phyloP scores from a whole-genome alignment of 2,888 invertebrate genomes.

The Drosophila differens region DNA sequence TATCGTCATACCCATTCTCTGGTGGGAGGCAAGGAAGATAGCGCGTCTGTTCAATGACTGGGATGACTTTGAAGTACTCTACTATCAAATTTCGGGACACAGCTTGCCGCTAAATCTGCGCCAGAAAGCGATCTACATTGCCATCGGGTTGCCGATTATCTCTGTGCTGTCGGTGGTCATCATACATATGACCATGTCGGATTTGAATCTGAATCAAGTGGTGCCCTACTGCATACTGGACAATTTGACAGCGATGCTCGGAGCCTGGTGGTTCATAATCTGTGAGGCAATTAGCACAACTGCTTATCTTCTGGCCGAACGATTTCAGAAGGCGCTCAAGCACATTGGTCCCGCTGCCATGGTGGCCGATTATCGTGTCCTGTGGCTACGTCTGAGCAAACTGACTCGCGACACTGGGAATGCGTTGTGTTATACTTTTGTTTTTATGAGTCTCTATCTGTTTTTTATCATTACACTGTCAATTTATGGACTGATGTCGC shows the following conservation, averaged over 20 bases:
- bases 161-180: constrained; percentile 89
- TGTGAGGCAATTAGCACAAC: constrained; percentile 89
- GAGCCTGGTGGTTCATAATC: constrained; percentile 90
- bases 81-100: constrained; percentile 87
- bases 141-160: constrained; percentile 87
- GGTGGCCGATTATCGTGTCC: constrained; percentile 89
- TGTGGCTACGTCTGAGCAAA: constrained; percentile 90
- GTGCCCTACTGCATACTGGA: constrained; percentile 90
- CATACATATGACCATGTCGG: constrained; percentile 90
- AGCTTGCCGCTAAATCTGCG: constrained; percentile 87
- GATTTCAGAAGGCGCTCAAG: constrained; percentile 90
- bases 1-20: constrained; percentile 88
- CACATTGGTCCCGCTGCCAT: constrained; percentile 89
- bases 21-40: constrained; percentile 89
- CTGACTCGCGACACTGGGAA: constrained; percentile 89
- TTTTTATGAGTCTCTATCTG: constrained; percentile 89
- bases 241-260: constrained; percentile 89
- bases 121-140: constrained; percentile 87
- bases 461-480: constrained; percentile 91
- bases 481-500: constrained; percentile 90
- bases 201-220: constrained; percentile 88
- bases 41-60: constrained; percentile 87
- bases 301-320: constrained; percentile 89
- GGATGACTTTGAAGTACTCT: constrained; percentile 90
- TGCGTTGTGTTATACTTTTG: constrained; percentile 89